These are phyloP conservation scores for Nibea albiflora DNA, from an alignment of 2,113 vertebrate species.

Conservation along the genomic window DNA sequence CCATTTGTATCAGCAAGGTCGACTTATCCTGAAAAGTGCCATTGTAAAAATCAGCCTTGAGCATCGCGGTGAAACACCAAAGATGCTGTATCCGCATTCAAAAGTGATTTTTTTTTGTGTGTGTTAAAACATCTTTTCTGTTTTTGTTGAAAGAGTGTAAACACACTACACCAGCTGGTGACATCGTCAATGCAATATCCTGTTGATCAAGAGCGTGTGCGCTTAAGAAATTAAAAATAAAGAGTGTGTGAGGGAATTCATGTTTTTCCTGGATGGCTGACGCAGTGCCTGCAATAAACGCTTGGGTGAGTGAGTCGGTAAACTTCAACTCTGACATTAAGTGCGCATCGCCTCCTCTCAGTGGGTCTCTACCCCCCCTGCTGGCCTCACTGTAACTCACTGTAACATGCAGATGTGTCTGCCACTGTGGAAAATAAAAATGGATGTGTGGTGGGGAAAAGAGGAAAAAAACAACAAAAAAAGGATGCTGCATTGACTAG, in stretches of 20 bases:
- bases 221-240: slow-evolving; percentile 2
- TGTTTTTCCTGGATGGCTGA: not conserved
- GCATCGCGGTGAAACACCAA: slow-evolving; percentile 3
- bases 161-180: not conserved
- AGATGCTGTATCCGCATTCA: not conserved
- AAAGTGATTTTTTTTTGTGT: not conserved
- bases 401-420: slow-evolving; percentile 43
- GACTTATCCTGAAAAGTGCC: not conserved
- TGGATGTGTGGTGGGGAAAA: slow-evolving; percentile 11
- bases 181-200: not conserved
- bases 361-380: slow-evolving; percentile 40
- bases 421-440: slow-evolving; percentile 41
- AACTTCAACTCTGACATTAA: slow-evolving; percentile 45
- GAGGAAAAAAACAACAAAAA: not conserved
- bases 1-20: slow-evolving; percentile 33
- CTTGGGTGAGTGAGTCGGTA: slow-evolving; percentile 12
- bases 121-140: not conserved
- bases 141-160: not conserved
- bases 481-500: slow-evolving; percentile 52
- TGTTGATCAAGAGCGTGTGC: not conserved
- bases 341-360: slow-evolving; percentile 42
- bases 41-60: slow-evolving; percentile 28
- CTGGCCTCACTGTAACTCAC: slow-evolving; percentile 40
- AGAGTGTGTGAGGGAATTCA: not conserved
- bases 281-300: slow-evolving; percentile 9